Evolutionary conservation across 2,113 vertebrate genomes (phyloP).

Genomic region (Choloepus hoffmanni): DNA sequence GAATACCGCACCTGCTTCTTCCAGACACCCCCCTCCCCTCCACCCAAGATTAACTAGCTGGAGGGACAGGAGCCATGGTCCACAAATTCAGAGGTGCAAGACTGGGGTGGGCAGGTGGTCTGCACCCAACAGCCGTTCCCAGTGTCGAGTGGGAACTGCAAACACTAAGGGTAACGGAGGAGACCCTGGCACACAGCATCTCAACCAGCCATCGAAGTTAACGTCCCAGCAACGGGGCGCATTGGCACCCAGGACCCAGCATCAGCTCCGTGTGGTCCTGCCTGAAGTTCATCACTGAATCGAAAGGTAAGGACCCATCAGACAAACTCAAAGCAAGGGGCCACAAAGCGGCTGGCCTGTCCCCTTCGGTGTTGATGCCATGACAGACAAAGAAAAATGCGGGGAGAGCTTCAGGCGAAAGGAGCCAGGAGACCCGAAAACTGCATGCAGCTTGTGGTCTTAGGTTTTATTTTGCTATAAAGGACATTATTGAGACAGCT

Average conservation of each 20-base stretch:
- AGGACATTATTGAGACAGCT: not conserved
- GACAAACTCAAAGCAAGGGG: not conserved
- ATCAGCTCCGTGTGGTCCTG: not conserved
- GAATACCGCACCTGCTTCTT: not conserved
- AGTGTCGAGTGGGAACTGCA: no score
- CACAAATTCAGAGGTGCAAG: not conserved
- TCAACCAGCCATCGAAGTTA: not conserved
- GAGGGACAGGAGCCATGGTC: not conserved
- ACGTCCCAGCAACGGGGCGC: no score
- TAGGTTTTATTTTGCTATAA: not conserved
- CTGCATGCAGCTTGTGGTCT: rapidly evolving
- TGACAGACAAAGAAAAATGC: not conserved
- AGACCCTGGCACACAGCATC: no score
- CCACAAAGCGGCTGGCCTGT: not conserved
- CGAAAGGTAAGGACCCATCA: not conserved
- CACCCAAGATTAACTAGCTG: not conserved
- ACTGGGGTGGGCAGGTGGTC: rapidly evolving
- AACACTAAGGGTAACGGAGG: no score
- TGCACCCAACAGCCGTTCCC: not conserved
- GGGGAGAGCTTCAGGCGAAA: not conserved
- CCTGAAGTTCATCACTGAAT: not conserved
- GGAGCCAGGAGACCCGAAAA: not conserved
- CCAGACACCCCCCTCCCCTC: not conserved
- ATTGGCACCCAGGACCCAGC: not conserved
- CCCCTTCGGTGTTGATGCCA: not conserved